These are phyloP conservation scores for Hartigia nigra DNA, from an alignment of 2,888 invertebrate genomes.

Conservation along the genomic window DNA sequence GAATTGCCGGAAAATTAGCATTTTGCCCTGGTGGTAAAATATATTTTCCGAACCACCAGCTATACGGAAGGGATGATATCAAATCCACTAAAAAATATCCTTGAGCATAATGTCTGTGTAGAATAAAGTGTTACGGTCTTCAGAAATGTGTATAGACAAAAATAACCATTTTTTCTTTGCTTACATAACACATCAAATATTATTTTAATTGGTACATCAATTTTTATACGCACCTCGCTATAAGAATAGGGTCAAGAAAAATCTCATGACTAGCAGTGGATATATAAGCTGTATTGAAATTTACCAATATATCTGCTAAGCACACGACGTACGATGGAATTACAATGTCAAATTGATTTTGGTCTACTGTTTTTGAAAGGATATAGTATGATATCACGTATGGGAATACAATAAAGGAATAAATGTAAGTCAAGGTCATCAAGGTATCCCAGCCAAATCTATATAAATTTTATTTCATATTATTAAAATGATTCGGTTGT, in stretches of 20 bases:
- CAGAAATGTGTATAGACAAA: not conserved
- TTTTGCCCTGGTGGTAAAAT: slow-evolving; percentile 33
- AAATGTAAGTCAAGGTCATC: slow-evolving; percentile 50
- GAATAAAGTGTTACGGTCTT: slow-evolving; percentile 15
- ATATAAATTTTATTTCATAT: slow-evolving; percentile 1
- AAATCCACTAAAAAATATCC: slow-evolving; percentile 58
- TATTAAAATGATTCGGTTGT: not conserved
- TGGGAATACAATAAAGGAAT: slow-evolving; percentile 48
- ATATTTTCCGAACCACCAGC: slow-evolving; percentile 38
- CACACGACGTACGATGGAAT: slow-evolving; percentile 44
- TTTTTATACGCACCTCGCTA: slow-evolving; percentile 36
- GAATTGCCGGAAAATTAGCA: slow-evolving; percentile 37
- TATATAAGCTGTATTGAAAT: slow-evolving; percentile 56
- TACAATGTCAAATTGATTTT: slow-evolving; percentile 28
- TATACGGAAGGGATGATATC: slow-evolving; percentile 54
- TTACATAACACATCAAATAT: not conserved
- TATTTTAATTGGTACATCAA: not conserved
- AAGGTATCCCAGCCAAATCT: slow-evolving; percentile 54
- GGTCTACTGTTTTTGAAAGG: slow-evolving; percentile 30
- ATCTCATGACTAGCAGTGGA: slow-evolving; percentile 47
- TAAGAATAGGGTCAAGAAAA: slow-evolving; percentile 43
- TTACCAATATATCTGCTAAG: slow-evolving; percentile 51
- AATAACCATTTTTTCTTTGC: slow-evolving; percentile 3
- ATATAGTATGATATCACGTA: slow-evolving; percentile 45
- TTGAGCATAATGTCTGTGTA: slow-evolving; percentile 54